A percentile compares a stretch with the other conserved stretches of the same genome.
Conservation (phyloP, 2,797 vertebrate genomes). For the Acipenser ruthenus region DNA sequence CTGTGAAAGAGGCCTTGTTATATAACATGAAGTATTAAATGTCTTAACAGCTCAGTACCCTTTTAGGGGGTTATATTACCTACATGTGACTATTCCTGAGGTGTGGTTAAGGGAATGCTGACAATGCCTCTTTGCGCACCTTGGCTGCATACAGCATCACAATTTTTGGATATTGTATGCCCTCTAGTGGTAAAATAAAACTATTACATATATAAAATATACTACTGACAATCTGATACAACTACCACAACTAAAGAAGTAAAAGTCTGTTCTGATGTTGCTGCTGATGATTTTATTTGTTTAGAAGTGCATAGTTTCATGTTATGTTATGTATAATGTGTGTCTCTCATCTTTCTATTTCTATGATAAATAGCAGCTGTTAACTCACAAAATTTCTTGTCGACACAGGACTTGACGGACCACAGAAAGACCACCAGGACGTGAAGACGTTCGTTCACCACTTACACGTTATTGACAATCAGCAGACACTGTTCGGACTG, state of each 20-base stretch:
- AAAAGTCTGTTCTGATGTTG: not conserved
- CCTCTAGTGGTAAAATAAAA: not conserved
- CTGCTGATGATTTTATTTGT: not conserved
- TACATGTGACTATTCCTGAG: no score
- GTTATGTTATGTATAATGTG: not conserved
- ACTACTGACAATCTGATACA: no score
- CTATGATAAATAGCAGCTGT: no score
- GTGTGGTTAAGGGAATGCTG: no score
- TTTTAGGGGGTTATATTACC: no score
- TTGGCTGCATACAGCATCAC: no score
- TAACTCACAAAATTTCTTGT: not conserved
- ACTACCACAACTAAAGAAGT: no score
- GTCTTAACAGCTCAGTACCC: no score
- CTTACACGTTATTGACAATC: slow-evolving; percentile 91
- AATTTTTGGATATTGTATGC: not conserved
- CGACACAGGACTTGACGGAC: slow-evolving; percentile 66
- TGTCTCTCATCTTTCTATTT: not conserved
- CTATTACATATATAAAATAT: not conserved
- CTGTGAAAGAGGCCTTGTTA: no score
- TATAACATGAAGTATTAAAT: no score
- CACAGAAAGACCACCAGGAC: slow-evolving; percentile 80
- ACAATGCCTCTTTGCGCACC: no score
- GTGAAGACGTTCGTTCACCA: slow-evolving; percentile 74
- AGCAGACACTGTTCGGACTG: slow-evolving; percentile 91
- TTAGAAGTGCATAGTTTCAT: slow-evolving; percentile 5